Evolutionary conservation across 1,140 invertebrate species (phyloP), one percentile per base, ranked within the genome.

Genomic region (Oryzaephilus surinamensis): DNA sequence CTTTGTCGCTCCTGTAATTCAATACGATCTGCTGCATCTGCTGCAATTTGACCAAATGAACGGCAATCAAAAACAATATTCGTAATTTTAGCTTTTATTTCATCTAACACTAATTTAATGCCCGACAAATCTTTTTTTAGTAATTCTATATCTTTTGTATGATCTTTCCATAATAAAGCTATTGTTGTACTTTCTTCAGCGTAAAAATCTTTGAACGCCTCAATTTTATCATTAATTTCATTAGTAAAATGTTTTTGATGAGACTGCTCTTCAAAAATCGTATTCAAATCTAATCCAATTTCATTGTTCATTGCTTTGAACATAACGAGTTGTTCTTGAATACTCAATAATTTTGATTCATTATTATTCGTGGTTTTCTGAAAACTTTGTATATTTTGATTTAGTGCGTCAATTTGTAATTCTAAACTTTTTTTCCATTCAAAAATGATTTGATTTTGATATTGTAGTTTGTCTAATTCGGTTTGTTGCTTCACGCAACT

Each of bases 181-280:
- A 61, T 47, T 4, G 54, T 43, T 1, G 47, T 37, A 21, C 54
- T 64, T 27, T 69, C 63, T 32, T 59, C 52, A 1, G 52, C 46
- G 3, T 63, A 41, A 7, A 60, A 58, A 47, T 74, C 72, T 50
- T 75, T 66, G 45, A 84, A 72, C 27, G 81, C 75, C 14, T 68
- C 58, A 36, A 81, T 55, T 52, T 81, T 75, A 47, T 72, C 67
- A 50, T 69, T 67, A 7, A 77, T 51, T 40, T 76, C 71, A 37
- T 72, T 71, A 36, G 73, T 62, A 10, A n/a, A 11, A 24, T 24
- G 23, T 24, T 24, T 24, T 2, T 11, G 23, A 24, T 24, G 3
- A 24, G 23, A 24, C 12, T 75, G 52, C 26, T 74, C 58, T 48
- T 70, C 67, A 21, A 70, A 65, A 45, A 75, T 71, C 41, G 76